These are phyloP conservation scores for Pseudolaguvia tuberculata DNA, from an alignment of 2,113 vertebrate genomes.

Conservation along the genomic window DNA sequence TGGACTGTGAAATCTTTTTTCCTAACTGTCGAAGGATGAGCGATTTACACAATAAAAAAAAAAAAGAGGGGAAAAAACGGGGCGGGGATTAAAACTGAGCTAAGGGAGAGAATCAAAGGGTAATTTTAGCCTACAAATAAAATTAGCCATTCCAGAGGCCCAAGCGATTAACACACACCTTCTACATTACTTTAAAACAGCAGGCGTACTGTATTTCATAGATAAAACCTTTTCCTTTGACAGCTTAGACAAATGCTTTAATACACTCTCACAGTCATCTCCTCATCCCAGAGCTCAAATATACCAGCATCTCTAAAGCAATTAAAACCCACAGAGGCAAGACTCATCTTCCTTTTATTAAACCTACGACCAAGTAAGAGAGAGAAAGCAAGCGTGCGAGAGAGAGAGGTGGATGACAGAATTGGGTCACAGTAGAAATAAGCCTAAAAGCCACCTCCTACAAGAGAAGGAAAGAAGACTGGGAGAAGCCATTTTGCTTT, in stretches of 20 bases:
- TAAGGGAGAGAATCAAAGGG: background rate
- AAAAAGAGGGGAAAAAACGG: background rate
- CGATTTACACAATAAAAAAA: background rate
- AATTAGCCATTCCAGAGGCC: background rate
- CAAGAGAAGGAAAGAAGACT: background rate
- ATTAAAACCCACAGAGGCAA: conserved; percentile 3
- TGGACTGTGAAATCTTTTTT: too few relatives aligned
- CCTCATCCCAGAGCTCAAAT: background rate
- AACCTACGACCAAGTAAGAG: background rate
- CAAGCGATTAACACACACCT: background rate
- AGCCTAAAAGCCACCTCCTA: conserved; percentile 18
- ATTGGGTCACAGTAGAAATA: conserved; percentile 29
- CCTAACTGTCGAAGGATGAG: too few relatives aligned
- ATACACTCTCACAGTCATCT: background rate
- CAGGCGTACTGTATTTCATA: background rate
- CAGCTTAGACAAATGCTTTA: background rate
- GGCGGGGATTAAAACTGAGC: background rate
- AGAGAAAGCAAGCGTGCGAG: background rate
- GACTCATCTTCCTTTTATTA: background rate
- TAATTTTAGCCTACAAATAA: background rate
- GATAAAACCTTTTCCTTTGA: background rate
- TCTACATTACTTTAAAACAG: background rate
- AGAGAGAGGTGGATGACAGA: conserved; percentile 26
- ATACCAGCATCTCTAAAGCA: conserved; percentile 7
- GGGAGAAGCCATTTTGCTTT: background rate